A percentile compares a stretch with the other conserved stretches of the same genome.
Conservation (phyloP, 1,140 invertebrate genomes). For the Paramacrobiotus metropolitanus region DNA sequence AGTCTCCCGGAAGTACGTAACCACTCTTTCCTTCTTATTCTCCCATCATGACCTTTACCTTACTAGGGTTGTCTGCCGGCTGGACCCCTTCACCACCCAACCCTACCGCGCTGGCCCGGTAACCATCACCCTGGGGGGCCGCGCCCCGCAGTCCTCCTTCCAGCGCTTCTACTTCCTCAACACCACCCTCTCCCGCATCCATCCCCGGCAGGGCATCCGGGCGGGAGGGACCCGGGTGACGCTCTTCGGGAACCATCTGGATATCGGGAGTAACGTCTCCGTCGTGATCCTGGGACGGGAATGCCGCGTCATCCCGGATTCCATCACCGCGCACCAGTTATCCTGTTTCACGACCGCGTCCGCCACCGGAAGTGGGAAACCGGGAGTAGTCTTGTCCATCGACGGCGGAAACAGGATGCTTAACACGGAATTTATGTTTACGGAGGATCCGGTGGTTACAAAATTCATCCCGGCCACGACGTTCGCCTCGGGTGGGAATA, state of each 20-base stretch:
- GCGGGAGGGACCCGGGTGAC: constrained; percentile 78
- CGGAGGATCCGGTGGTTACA: constrained; percentile 60
- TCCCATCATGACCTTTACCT: constrained; percentile 32
- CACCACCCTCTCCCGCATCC: constrained; percentile 42
- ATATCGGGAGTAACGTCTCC: constrained; percentile 67
- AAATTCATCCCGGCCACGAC: constrained; percentile 20
- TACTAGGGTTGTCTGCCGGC: constrained; percentile 3
- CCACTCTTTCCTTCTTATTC: constrained; percentile 14
- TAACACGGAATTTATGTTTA: constrained; percentile 53
- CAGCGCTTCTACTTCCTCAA: constrained; percentile 14
- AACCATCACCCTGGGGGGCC: constrained; percentile 14
- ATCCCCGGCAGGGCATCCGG: constrained; percentile 61
- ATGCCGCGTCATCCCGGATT: constrained; percentile 50
- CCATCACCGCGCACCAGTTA: constrained; percentile 56
- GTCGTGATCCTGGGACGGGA: constrained; percentile 66
- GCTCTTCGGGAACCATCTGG: constrained; percentile 66
- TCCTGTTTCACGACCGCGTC: constrained; percentile 59
- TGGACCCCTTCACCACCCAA: constrained; percentile 12
- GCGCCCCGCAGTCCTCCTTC: constrained; percentile 13
- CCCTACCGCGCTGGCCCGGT: constrained; percentile 16
- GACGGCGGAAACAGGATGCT: constrained; percentile 55
- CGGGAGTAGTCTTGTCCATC: constrained; percentile 41
- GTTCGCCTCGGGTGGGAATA: constrained; percentile 55
- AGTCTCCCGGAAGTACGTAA: constrained; percentile 44
- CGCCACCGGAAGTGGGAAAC: constrained; percentile 24